These are phyloP conservation scores for Naso thynnoides DNA, from an alignment of 2,797 vertebrate species.

Conservation along the genomic window DNA sequence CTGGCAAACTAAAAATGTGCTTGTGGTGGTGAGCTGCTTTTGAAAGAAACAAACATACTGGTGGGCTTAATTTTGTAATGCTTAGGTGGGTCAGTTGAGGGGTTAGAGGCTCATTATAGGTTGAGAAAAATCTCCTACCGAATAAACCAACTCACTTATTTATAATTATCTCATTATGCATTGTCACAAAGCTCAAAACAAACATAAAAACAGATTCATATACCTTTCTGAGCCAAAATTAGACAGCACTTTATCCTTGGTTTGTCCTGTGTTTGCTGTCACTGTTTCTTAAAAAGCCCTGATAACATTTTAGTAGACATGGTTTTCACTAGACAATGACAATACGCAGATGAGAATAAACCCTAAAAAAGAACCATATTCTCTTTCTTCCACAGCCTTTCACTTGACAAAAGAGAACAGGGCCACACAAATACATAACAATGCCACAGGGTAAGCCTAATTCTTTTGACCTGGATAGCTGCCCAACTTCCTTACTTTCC, in stretches of 20 bases:
- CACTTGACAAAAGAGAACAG: constrained; percentile 27
- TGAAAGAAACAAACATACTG: not conserved
- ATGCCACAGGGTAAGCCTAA: constrained; percentile 20
- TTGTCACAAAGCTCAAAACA: constrained; percentile 7
- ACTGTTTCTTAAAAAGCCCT: constrained; percentile 4
- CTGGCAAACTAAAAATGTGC: not conserved
- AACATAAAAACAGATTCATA: not conserved
- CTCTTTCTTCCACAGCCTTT: constrained; percentile 8
- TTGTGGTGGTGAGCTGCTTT: not conserved
- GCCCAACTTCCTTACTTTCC: constrained; percentile 26
- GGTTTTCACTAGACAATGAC: not conserved
- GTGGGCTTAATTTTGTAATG: too few relatives aligned
- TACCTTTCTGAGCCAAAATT: not conserved
- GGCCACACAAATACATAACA: constrained; percentile 14
- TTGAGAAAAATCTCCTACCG: not conserved
- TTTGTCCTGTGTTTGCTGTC: not conserved
- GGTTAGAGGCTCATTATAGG: not conserved
- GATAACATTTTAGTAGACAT: not conserved
- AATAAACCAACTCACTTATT: not conserved
- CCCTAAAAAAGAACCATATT: not conserved
- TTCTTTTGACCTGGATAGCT: constrained; percentile 37
- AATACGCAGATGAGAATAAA: constrained; percentile 19
- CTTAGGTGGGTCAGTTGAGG: not conserved
- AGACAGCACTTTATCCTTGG: not conserved
- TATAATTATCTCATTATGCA: not conserved